Evolutionary conservation across 64 coral and sea anemone species (phyloP).

Genomic region (Platygyra sinensis): DNA sequence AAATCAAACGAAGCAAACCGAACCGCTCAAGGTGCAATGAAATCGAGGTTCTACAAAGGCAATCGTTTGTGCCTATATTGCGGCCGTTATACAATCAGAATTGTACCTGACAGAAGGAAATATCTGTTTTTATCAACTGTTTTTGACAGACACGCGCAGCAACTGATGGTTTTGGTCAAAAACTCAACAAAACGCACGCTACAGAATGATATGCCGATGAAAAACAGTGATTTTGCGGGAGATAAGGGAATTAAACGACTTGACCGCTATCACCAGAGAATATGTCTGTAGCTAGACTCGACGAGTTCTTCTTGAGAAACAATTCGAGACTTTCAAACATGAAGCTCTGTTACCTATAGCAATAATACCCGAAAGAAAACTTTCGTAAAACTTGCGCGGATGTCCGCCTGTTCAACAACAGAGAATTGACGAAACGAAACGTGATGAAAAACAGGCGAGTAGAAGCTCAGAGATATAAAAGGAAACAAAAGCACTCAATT

Average conservation of each 20-base stretch:
- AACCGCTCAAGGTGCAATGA: neutral
- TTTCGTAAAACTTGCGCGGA: neutral
- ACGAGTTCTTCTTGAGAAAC: neutral
- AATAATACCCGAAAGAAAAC: neutral
- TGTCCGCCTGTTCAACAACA: neutral
- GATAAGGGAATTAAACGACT: neutral
- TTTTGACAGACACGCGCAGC: slow-evolving; percentile 13
- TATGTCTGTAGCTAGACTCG: neutral
- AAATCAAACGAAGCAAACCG: neutral
- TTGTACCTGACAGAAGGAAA: neutral
- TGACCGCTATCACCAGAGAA: neutral
- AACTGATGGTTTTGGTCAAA: neutral
- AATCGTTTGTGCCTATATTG: neutral
- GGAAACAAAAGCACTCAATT: neutral
- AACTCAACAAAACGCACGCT: neutral
- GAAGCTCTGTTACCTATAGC: neutral
- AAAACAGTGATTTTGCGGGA: neutral
- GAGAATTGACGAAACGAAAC: neutral
- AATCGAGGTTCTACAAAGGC: neutral
- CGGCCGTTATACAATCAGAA: neutral
- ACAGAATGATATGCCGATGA: slow-evolving; percentile 15
- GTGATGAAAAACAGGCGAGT: neutral
- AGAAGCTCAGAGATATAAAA: neutral
- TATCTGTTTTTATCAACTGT: neutral
- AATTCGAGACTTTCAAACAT: neutral